These are phyloP conservation scores for Frankliniella fusca DNA, from an alignment of 2,888 invertebrate genomes.

Conservation along the genomic window DNA sequence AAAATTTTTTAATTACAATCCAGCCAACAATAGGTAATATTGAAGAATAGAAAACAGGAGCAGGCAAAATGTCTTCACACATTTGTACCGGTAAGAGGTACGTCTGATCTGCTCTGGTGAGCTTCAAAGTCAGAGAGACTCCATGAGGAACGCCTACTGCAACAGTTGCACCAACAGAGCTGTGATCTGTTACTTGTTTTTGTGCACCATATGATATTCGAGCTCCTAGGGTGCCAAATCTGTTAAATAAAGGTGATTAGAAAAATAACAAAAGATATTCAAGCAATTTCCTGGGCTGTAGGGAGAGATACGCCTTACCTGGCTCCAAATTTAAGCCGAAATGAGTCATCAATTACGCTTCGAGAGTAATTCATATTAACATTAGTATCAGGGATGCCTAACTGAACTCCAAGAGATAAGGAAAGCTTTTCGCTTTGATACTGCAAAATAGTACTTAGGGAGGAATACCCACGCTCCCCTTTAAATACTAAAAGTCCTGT, in stretches of 20 bases:
- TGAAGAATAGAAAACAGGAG: constrained; percentile 90
- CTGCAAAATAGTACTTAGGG: constrained; percentile 1
- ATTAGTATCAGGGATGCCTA: constrained; percentile 7
- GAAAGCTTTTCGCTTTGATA: background rate
- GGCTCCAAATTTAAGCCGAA: background rate
- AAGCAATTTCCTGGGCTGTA: background rate
- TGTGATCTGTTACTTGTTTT: constrained; percentile 87
- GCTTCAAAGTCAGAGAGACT: constrained; percentile 79
- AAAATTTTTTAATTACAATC: constrained; percentile 73
- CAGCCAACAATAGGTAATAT: constrained; percentile 78
- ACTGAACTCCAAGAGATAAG: background rate
- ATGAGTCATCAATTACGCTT: background rate
- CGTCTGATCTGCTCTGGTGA: constrained; percentile 80
- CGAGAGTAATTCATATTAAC: background rate
- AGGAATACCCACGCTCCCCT: background rate
- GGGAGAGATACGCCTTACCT: background rate
- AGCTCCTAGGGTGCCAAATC: constrained; percentile 81
- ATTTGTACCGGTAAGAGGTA: constrained; percentile 85
- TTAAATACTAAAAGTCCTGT: background rate
- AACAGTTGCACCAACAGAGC: constrained; percentile 78
- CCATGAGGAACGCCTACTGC: constrained; percentile 82
- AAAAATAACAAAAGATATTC: constrained; percentile 22
- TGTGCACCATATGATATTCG: constrained; percentile 87
- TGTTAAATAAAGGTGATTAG: constrained; percentile 45
- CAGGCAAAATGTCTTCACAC: constrained; percentile 83